Evolutionary conservation across 1,140 invertebrate species (phyloP), one percentile per base, ranked within the genome.

Genomic region (Helicoverpa zea): DNA sequence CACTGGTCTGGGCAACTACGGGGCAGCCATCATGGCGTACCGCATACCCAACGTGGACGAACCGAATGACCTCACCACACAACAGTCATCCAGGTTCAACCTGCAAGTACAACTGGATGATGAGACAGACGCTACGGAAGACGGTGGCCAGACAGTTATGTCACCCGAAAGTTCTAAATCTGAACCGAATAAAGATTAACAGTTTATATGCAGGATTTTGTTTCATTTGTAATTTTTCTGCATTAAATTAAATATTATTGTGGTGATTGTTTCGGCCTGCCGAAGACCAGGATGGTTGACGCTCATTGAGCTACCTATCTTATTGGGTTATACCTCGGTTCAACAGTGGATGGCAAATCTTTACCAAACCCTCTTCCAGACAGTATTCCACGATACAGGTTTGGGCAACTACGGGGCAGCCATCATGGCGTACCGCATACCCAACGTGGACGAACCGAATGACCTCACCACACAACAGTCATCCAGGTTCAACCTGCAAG

Each of bases 321-420:
- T n/a, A n/a, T n/a, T n/a, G n/a, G n/a, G n/a, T n/a, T n/a, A n/a
- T n/a, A n/a, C n/a, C n/a, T n/a, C n/a, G n/a, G n/a, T n/a, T n/a
- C n/a, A n/a, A n/a, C n/a, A n/a, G n/a, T n/a, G n/a, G n/a, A n/a
- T n/a, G n/a, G n/a, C n/a, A n/a, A n/a, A n/a, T n/a, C n/a, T n/a
- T n/a, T n/a, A n/a, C n/a, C n/a, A n/a, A n/a, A n/a, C n/a, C 35
- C 9, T 43, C n/a, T 82, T 87, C 35, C 88, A 95, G 84, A 86
- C 96, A 49, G 89, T 96, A 1, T 96, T 96, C 83, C 93, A 92
- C 76, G 95, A 96, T 83, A 95, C 96, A 0, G 96, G 96, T 2
- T 86, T 94, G 2, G 96, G 96, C 3, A 97, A 97, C 89, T 96
- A 96, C 75, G 95, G 96, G 2, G 96, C 95, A 18, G 95, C 96